Percentiles rank a stretch among this genome's conserved stretches.
Evolutionary conservation across 2,797 vertebrate species (phyloP).

Genomic region (Scolopax bukidnonensis): DNA sequence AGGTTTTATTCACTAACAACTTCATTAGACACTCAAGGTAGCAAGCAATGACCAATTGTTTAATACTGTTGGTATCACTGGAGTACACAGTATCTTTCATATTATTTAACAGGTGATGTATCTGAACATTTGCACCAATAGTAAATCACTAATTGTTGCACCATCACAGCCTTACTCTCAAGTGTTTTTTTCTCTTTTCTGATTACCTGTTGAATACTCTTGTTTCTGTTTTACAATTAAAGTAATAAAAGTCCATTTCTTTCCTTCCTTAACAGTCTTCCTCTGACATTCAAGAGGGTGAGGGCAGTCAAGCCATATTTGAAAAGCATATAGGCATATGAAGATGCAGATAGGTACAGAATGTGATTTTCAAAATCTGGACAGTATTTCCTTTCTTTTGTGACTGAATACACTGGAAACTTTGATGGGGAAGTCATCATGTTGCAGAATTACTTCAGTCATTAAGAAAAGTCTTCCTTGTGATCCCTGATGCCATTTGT

Average conservation of each 20-base stretch:
- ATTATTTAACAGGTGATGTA: not conserved
- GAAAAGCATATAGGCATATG: not conserved
- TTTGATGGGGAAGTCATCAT: not conserved
- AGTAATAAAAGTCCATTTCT: not conserved
- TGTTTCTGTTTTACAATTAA: not conserved
- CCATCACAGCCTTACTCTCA: not conserved
- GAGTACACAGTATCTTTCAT: fast-evolving
- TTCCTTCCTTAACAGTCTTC: not conserved
- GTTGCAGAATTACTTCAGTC: not conserved
- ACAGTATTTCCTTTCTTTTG: not conserved
- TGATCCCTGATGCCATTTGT: not conserved
- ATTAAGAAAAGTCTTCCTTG: not conserved
- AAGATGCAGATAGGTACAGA: not conserved
- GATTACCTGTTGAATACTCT: not conserved
- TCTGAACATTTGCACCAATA: not conserved
- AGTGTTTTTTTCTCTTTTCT: not conserved
- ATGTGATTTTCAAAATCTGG: not conserved
- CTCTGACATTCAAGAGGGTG: not conserved
- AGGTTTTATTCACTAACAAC: not conserved
- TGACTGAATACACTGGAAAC: not conserved
- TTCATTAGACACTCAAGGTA: not conserved
- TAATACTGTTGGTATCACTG: not conserved
- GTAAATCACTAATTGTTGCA: not conserved
- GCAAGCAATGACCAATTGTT: not conserved
- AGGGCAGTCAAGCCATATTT: not conserved